Evolutionary conservation across 2,888 invertebrate species (phyloP).

Genomic region (Flabesymbios commensalis): DNA sequence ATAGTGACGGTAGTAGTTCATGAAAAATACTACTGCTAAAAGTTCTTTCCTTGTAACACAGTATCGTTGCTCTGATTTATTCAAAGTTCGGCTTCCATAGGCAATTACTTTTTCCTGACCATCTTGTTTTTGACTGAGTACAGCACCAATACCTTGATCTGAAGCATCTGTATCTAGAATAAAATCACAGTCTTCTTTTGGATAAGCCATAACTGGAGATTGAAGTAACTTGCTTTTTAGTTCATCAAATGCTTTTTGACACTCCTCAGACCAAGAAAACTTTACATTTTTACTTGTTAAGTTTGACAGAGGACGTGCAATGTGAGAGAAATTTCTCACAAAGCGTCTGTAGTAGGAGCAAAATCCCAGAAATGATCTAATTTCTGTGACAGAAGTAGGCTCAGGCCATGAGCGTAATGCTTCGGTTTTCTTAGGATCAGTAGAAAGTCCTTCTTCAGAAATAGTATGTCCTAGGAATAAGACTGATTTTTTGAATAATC

Average conservation of each 20-base stretch:
- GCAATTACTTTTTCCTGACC: conserved; percentile 14
- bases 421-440: too few species aligned
- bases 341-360: conserved; percentile 3
- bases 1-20: conserved; percentile 17
- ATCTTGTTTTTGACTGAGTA: conserved; percentile 10
- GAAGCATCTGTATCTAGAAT: conserved; percentile 9
- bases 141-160: conserved; percentile 5
- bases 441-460: too few species aligned
- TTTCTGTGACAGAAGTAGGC: too few species aligned
- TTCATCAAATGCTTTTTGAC: conserved; percentile 9
- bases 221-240: conserved; percentile 4
- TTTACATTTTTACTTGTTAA: conserved; percentile 6
- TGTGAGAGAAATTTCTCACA: not conserved
- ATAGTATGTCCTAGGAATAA: conserved; percentile 28
- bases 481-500: conserved; percentile 13
- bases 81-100: conserved; percentile 12
- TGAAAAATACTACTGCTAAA: conserved; percentile 7
- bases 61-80: not conserved
- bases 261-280: conserved; percentile 17
- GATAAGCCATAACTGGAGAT: conserved; percentile 16
- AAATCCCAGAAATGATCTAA: conserved; percentile 5
- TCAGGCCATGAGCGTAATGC: too few species aligned
- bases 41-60: conserved; percentile 8
- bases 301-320: not conserved
- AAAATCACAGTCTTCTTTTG: not conserved